Evolutionary conservation across 2,113 vertebrate species (phyloP), one percentile per base, ranked within the genome.

Genomic region (Catagonus wagneri): DNA sequence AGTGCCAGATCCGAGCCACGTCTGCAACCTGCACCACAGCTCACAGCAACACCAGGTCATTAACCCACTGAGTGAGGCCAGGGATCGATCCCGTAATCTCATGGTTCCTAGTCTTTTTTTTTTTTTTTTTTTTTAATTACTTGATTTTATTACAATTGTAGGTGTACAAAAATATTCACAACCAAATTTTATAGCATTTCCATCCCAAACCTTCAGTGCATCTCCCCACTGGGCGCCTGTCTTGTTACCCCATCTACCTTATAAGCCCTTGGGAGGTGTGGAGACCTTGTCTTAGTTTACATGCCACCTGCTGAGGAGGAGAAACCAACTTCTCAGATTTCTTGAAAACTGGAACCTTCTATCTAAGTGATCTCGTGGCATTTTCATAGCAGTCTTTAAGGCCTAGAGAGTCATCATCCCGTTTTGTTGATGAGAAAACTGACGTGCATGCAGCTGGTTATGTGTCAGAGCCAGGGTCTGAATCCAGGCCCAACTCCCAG

Each of bases 361-460:
- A 7, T n/a, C 0, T 22, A 25, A 13, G 6, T 19, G 83, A n/a
- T 32, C 58, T 52, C 9, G 0, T 50, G 6, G n/a, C 13, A 16
- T 36, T 75, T 19, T 54, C 32, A 13, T 20, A 29, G 69, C 15
- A 2, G 5, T 66, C 44, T 79, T 63, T 54, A 29, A 75, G 69
- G 74, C n/a, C 12, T 5, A 3, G 4, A 36, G 74, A 50, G 7
- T 34, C 12, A 29, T 65, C n/a, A 27, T 39, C 58, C 29, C 27
- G 0, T 66, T 12, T 20, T 76, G 54, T 66, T 93, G 60, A 16
- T n/a, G 9, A 32, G 61, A 71, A 81, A 83, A 32, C 23, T 8
- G 52, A 29, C 3, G 2, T 10, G 36, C 3, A 0, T 10, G n/a
- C 54, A 29, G 17, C 79, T 80, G 2, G 66, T 32, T 56, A 9